phyloP scores from a whole-genome alignment of 2,113 vertebrate species.

The Neolamprologus toae region DNA sequence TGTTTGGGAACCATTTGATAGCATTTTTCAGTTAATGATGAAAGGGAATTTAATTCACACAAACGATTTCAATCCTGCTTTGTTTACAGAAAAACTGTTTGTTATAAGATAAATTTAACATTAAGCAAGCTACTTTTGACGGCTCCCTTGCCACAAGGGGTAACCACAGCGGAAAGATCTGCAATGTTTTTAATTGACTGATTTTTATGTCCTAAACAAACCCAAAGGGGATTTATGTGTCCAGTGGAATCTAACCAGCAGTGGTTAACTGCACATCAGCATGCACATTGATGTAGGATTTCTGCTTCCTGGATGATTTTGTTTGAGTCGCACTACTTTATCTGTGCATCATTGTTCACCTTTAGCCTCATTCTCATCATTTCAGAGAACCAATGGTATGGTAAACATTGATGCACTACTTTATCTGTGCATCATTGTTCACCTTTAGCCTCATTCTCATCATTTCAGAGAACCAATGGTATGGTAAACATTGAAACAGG shows the following conservation, averaged over 20 bases:
- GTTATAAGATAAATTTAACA: neutral
- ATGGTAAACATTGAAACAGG: neutral
- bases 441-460: slow-evolving; percentile 18
- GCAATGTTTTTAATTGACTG: neutral
- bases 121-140: neutral
- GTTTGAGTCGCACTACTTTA: neutral
- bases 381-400: neutral
- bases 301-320: neutral
- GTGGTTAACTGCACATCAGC: neutral
- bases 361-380: slow-evolving; percentile 9
- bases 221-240: neutral
- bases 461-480: neutral
- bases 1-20: neutral
- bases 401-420: neutral
- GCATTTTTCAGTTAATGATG: neutral
- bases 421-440: neutral
- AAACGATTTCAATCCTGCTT: neutral
- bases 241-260: neutral
- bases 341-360: neutral
- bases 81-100: neutral
- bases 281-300: neutral
- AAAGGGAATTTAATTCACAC: neutral
- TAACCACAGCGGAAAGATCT: neutral
- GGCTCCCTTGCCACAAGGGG: neutral
- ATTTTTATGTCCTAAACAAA: neutral